Conservation (phyloP, 1,140 invertebrate genomes). For the Drosophila dunni region DNA sequence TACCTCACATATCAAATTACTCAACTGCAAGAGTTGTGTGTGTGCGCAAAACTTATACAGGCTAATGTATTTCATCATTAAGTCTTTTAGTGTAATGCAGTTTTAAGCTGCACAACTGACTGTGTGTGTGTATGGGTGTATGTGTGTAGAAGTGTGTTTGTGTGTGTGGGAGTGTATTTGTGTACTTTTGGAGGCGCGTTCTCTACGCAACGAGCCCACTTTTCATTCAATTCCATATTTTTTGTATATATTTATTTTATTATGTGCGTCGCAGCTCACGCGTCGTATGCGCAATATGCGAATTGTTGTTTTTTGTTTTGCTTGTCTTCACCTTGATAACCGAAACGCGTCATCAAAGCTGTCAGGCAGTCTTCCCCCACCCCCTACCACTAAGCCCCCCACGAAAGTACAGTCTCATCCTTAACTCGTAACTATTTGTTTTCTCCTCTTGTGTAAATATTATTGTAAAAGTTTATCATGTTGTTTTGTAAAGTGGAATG, state of each 20-base stretch:
- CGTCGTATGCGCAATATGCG: conserved; percentile 70
- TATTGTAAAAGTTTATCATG: conserved; percentile 39
- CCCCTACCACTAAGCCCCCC: no score
- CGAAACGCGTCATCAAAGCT: conserved; percentile 55
- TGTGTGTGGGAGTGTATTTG: conserved; percentile 21
- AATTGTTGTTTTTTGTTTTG: conserved; percentile 66
- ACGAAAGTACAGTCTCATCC: neutral
- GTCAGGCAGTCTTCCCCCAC: conserved; percentile 1
- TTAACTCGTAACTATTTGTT: conserved; percentile 9
- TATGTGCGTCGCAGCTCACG: conserved; percentile 48
- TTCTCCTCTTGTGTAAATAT: conserved; percentile 58
- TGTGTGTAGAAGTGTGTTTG: conserved; percentile 3
- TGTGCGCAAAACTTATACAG: neutral
- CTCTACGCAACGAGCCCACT: conserved; percentile 60
- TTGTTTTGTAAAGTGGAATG: conserved; percentile 14
- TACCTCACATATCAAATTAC: conserved; percentile 24
- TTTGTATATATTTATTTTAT: conserved; percentile 19
- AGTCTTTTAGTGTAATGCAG: neutral
- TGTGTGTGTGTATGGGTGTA: conserved; percentile 4
- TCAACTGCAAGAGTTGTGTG: conserved; percentile 20
- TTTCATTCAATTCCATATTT: conserved; percentile 21
- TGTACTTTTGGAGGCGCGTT: conserved; percentile 65
- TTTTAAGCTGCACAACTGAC: neutral
- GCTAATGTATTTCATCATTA: conserved; percentile 9
- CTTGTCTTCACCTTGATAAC: conserved; percentile 68